These are phyloP conservation scores for Chloropsis hardwickii DNA, from an alignment of 2,113 vertebrate species.

Conservation along the genomic window DNA sequence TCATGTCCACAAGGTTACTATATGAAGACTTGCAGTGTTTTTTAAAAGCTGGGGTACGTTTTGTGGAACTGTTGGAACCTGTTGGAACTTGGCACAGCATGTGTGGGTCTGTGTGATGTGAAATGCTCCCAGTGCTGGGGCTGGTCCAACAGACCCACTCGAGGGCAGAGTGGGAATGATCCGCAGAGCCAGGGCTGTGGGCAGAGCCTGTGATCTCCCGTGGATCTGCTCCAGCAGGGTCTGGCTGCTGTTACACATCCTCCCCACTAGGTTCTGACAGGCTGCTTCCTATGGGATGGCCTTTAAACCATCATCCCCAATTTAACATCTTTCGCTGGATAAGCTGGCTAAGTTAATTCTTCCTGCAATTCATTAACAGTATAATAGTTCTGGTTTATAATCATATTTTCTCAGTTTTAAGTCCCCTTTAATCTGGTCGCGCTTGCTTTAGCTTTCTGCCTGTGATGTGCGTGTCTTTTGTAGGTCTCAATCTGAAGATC, in stretches of 20 bases:
- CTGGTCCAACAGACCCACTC: background rate
- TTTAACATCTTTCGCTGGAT: background rate
- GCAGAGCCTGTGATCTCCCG: accelerated
- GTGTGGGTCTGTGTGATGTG: background rate
- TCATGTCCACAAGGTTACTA: background rate
- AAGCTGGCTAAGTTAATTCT: background rate
- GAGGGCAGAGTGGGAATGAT: background rate
- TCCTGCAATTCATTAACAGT: background rate
- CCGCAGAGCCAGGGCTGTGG: background rate
- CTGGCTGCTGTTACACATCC: background rate
- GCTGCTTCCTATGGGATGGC: background rate
- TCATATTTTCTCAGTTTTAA: background rate
- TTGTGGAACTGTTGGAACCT: background rate
- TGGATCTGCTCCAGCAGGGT: accelerated
- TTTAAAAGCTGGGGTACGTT: background rate
- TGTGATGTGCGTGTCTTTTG: background rate
- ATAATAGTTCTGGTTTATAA: background rate
- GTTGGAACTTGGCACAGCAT: background rate
- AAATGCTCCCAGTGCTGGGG: background rate
- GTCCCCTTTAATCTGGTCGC: background rate
- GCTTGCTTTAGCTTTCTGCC: background rate
- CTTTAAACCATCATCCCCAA: background rate
- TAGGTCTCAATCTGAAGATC: background rate
- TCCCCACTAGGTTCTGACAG: background rate
- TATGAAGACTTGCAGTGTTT: background rate